Evolutionary conservation across 1,140 invertebrate genomes (phyloP).

Genomic region (Lepidurus couesii): DNA sequence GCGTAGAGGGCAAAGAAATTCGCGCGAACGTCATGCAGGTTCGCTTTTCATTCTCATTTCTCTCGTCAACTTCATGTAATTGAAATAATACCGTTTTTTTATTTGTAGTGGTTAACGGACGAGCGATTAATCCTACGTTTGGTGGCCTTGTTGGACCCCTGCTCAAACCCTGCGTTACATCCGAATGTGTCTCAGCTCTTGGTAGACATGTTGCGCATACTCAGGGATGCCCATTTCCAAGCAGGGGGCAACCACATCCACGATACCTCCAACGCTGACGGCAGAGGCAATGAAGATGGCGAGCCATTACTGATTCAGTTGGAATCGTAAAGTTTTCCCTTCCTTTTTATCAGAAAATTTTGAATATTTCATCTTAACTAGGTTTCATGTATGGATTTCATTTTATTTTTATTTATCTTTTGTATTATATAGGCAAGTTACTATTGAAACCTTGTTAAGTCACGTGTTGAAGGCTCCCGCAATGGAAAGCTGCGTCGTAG

Average conservation of each 20-base stretch:
- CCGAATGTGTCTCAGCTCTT: conserved; percentile 73
- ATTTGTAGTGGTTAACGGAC: conserved; percentile 80
- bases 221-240: conserved; percentile 52
- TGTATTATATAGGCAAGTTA: conserved; percentile 54
- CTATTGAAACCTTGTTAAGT: conserved; percentile 58
- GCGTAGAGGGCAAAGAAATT: conserved; percentile 71
- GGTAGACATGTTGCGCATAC: conserved; percentile 68
- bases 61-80: conserved; percentile 26
- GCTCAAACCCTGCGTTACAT: conserved; percentile 65
- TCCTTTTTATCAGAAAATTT: not conserved
- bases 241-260: not conserved
- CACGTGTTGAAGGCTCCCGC: conserved; percentile 63
- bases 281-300: conserved; percentile 35
- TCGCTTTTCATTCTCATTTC: conserved; percentile 42
- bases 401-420: conserved; percentile 34
- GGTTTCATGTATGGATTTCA: conserved; percentile 24
- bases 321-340: conserved; percentile 56
- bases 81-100: conserved; percentile 38
- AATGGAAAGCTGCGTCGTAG: conserved; percentile 66
- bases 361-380: not conserved
- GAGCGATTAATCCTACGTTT: conserved; percentile 76
- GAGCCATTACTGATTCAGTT: conserved; percentile 62
- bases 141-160: conserved; percentile 69
- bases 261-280: not conserved
- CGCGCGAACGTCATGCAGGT: conserved; percentile 77